A percentile compares a stretch with the other conserved stretches of the same genome.
Conservation (phyloP, 2,113 vertebrate genomes). For the Leptocoma aspasia region DNA sequence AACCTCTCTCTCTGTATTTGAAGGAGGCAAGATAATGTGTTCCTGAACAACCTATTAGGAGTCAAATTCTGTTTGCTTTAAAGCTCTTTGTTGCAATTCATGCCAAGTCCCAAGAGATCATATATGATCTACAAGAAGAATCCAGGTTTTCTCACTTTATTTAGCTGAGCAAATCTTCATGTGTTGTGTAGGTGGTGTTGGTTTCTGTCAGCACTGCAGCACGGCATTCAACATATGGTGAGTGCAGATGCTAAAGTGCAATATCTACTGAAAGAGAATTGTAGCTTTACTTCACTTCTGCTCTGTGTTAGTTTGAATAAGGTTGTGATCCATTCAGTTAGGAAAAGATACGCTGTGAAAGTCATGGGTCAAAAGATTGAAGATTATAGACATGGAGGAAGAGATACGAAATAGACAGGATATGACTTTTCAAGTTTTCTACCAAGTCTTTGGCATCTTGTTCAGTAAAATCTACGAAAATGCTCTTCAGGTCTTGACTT, state of each 20-base stretch:
- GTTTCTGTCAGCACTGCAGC: not conserved
- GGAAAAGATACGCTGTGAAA: not conserved
- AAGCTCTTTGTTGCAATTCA: not conserved
- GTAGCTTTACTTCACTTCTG: not conserved
- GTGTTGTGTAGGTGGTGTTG: not conserved
- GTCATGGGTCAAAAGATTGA: not conserved
- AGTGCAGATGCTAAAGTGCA: not conserved
- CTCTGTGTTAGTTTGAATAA: not conserved
- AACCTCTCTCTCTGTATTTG: not conserved
- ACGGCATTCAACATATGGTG: not conserved
- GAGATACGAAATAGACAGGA: not conserved
- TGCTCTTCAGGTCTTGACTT: not conserved
- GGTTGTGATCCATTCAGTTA: not conserved
- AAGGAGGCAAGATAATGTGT: not conserved
- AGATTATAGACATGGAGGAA: not conserved
- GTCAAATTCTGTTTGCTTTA: not conserved
- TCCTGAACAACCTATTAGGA: not conserved
- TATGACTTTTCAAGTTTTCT: not conserved
- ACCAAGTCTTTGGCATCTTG: not conserved
- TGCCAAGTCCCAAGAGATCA: not conserved
- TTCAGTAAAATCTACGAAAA: not conserved
- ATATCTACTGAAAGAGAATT: not conserved
- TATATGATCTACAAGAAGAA: not conserved
- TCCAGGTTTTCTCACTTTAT: not conserved
- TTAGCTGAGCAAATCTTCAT: not conserved